These are phyloP conservation scores for Oscheius sp. DNA, from an alignment of 2,888 invertebrate species.

Conservation along the genomic window DNA sequence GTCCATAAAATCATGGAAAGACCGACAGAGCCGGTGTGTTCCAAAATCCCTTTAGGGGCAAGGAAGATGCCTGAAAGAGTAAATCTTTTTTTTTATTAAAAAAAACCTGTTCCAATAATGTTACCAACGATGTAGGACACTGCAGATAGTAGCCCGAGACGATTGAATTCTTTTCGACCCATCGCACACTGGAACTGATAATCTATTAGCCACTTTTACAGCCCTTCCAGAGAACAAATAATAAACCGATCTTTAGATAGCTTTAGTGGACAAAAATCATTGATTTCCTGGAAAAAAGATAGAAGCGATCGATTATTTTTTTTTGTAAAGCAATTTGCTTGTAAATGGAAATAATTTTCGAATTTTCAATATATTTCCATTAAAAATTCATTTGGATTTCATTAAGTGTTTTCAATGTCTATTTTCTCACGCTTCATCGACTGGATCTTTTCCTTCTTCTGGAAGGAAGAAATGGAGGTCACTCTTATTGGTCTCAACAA, in stretches of 20 bases:
- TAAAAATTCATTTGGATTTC: background rate
- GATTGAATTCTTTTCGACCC: conserved; percentile 45
- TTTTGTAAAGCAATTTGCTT: background rate
- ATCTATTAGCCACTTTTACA: background rate
- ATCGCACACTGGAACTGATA: conserved; percentile 9
- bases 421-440: conserved; percentile 76
- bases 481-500: conserved; percentile 97
- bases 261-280: background rate
- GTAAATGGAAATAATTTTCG: background rate
- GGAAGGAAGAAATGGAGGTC: conserved; percentile 99
- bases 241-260: background rate
- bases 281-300: background rate
- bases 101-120: conserved; percentile 40
- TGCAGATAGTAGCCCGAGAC: conserved; percentile 47
- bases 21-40: conserved; percentile 48
- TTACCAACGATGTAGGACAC: conserved; percentile 47
- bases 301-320: background rate
- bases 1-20: conserved; percentile 50
- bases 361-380: too few relatives aligned
- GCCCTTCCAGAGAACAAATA: background rate
- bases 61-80: conserved; percentile 46
- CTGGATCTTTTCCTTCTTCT: conserved; percentile 98
- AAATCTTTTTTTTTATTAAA: conserved; percentile 30
- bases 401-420: background rate
- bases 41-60: conserved; percentile 49